These are phyloP conservation scores for Phortica variegata DNA, from an alignment of 1,140 invertebrate species.

Conservation along the genomic window DNA sequence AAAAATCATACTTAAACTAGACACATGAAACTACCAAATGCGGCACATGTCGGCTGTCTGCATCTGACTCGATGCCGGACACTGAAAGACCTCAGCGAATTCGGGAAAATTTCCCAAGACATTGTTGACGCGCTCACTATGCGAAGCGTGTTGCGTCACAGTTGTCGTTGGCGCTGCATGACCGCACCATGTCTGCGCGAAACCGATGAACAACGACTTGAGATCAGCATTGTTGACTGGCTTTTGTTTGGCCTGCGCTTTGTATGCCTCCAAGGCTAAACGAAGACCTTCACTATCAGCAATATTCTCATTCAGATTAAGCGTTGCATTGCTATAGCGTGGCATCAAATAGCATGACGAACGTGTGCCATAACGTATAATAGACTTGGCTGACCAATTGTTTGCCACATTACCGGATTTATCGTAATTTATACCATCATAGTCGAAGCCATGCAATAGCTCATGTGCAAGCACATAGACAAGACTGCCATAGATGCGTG, in stretches of 20 bases:
- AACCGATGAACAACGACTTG: constrained; percentile 37
- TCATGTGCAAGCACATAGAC: constrained; percentile 46
- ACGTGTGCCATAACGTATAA: constrained; percentile 35
- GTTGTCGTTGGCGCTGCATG: constrained; percentile 1
- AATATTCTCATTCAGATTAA: constrained; percentile 46
- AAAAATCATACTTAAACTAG: not conserved
- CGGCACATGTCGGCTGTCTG: constrained; percentile 39
- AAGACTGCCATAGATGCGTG: constrained; percentile 24
- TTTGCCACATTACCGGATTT: constrained; percentile 25
- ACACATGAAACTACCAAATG: constrained; percentile 28
- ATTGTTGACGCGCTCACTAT: constrained; percentile 44
- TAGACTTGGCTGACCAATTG: constrained; percentile 34
- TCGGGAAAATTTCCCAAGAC: constrained; percentile 43
- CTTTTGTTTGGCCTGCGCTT: not conserved
- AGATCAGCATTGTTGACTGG: not conserved
- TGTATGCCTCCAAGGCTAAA: constrained; percentile 32
- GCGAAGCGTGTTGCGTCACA: constrained; percentile 19
- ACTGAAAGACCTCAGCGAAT: constrained; percentile 35
- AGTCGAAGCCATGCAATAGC: constrained; percentile 47
- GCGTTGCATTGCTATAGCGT: constrained; percentile 33
- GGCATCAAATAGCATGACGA: constrained; percentile 31
- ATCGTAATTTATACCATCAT: constrained; percentile 49
- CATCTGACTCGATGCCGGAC: constrained; percentile 30
- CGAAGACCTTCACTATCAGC: constrained; percentile 47
- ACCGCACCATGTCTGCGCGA: constrained; percentile 49